Base-by-base conservation (phyloP, 2,888 invertebrate genomes). In the Piscicola geometra region DNA sequence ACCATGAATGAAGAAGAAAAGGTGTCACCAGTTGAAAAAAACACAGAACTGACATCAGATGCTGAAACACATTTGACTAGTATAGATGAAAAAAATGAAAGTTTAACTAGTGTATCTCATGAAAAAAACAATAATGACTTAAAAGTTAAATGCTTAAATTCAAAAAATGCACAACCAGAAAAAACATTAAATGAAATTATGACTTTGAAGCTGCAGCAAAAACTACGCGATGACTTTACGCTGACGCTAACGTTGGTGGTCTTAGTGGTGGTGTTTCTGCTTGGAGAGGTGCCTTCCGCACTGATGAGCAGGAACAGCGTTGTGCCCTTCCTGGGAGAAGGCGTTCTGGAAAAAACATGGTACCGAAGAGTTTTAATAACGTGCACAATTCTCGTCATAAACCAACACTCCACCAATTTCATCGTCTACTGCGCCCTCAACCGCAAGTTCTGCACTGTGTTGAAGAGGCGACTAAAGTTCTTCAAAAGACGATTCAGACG, bases 351-450 rank as follows among this genome's bases (percentile, higher is more conserved):
- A 15, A 25, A 60, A 15, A 9, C 25, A 0, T 47, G 72, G 25
- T 79, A 77, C 69, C 25, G 72, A 18, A 72, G 71, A 32, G 71
- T 70, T 9, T 33, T 75, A 35, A 70, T 77, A 25, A 66, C 78
- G 0, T 52, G 76, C 18, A 79, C 79, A 15, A 33, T 77, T 1
- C 77, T 79, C 12, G 78, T 78, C 32, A 76, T 76, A 15, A 9
- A 1, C 1, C 79, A 79, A 35, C 79, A 77, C 28, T 78, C 79
- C 32, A 41, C 73, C 33, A 79, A 79, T 36, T 79, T 79, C 47
- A 68, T 77, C 71, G 52, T 79, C 30, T 79, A 79, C 77, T 79
- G 76, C 73, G 76, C 78, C 21, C 77, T 78, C 70, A 79, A 79
- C 52, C 41, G 56, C 33, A 32, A 76, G 5, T 78, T 78, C 76